Evolutionary conservation across 2,797 vertebrate genomes (phyloP).

Genomic region (Pipistrellus pipistrellus): DNA sequence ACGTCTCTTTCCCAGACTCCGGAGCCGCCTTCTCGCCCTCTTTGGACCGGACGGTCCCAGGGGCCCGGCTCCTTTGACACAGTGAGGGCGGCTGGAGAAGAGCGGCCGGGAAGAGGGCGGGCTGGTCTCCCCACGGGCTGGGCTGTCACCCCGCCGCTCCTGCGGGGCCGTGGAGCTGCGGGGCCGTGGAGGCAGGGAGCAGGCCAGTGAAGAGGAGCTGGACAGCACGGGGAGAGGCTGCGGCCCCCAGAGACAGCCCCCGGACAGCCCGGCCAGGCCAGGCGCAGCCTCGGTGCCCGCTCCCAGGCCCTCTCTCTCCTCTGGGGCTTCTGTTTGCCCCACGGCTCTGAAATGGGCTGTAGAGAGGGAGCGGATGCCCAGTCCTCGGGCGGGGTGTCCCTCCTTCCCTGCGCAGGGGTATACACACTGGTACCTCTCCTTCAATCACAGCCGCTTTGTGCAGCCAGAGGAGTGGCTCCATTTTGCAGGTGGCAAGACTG

Average conservation of each 20-base stretch:
- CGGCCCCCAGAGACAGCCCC: neutral
- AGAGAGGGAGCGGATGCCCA: neutral
- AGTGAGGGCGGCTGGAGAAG: neutral
- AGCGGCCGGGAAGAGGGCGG: neutral
- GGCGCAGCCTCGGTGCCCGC: too few species aligned
- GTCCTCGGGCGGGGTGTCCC: rapidly evolving
- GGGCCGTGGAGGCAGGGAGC: neutral
- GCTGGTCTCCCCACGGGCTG: neutral
- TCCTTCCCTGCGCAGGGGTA: rapidly evolving
- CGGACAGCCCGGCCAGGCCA: neutral
- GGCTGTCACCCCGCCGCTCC: neutral
- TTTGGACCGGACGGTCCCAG: neutral
- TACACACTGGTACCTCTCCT: rapidly evolving
- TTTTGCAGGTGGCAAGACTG: slow-evolving; percentile 24
- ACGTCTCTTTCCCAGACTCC: neutral
- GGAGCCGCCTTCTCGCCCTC: neutral
- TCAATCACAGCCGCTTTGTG: too few species aligned
- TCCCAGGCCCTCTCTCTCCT: neutral
- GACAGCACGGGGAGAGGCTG: neutral
- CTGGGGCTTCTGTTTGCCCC: rapidly evolving
- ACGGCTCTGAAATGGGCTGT: neutral
- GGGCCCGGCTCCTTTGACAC: neutral
- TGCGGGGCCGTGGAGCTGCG: neutral
- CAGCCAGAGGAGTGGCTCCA: neutral
- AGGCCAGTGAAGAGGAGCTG: neutral